Evolutionary conservation across 2,113 vertebrate genomes (phyloP), one percentile per base, ranked within the genome.

Genomic region (Hoplias malabaricus): DNA sequence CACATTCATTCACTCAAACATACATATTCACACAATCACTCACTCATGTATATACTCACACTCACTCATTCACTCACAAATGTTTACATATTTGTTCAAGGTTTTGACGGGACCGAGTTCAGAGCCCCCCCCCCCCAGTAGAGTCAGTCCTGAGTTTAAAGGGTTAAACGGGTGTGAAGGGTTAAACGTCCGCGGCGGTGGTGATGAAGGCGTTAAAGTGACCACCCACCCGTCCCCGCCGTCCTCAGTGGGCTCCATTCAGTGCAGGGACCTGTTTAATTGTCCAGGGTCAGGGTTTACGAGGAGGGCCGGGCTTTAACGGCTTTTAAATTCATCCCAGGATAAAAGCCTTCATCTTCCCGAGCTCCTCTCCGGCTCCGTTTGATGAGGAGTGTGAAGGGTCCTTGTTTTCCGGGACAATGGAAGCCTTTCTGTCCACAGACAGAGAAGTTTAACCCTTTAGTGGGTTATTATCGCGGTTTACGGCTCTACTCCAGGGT

Each of bases 321-420:
- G 46, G 43, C 73, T 29, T 75, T 75, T 59, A 53, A 75, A 67
- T 53, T 48, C 21, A 42, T 34, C 73, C 33, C 62, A 42, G 42
- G 73, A 75, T 82, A 53, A 77, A 81, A 84, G 56, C 50, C 36
- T 59, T 69, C 57, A 11, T 59, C 46, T 50, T 27, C 68, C 69
- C 80, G 38, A 23, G 68, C 27, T 59, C 19, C 62, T 61, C 57
- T 46, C 43, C 25, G 21, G 10, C 69, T 67, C 23, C 31, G 70
- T 73, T 75, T 78, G 80, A 85, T 81, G 76, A 68, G 61, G 25
- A 74, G 69, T 69, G 43, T 69, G 50, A 68, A 68, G 33, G 54
- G 7, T 21, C 46, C 42, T 61, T 80, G 61, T 79, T 79, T 75
- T 72, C 65, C 54, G 33, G 59, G 71, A 86, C 82, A 87, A 85